A percentile compares a stretch with the other conserved stretches of the same genome.
These are phyloP conservation scores for Scomber colias DNA, from an alignment of 2,113 vertebrate species.

Conservation along the genomic window DNA sequence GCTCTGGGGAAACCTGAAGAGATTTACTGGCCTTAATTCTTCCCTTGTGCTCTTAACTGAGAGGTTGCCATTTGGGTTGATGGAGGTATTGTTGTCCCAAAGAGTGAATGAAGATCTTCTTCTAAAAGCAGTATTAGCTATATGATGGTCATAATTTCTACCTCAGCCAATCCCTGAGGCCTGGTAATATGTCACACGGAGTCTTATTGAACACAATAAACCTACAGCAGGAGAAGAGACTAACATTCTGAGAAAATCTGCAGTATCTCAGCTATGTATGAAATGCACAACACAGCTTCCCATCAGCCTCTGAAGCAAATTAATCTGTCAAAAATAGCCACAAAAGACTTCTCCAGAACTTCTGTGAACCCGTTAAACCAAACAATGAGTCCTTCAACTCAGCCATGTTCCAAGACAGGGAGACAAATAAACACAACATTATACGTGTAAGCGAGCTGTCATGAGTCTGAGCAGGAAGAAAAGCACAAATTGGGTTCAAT, in stretches of 20 bases:
- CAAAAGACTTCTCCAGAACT: background rate
- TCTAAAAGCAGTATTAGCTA: constrained; percentile 24
- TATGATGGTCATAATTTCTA: background rate
- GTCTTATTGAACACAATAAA: constrained; percentile 25
- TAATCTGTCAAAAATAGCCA: constrained; percentile 14
- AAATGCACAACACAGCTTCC: background rate
- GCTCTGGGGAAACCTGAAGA: constrained; percentile 11
- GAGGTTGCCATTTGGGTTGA: constrained; percentile 18
- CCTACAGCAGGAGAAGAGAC: background rate
- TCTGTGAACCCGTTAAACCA: constrained; percentile 17
- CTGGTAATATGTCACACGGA: constrained; percentile 11
- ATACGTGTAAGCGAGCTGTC: background rate
- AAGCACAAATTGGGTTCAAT: background rate
- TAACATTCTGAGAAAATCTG: constrained; percentile 1
- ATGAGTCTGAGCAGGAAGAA: constrained; percentile 15
- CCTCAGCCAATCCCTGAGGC: background rate
- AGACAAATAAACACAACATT: constrained; percentile 14
- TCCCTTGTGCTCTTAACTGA: constrained; percentile 24
- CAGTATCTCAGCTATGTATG: background rate
- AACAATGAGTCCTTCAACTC: constrained; percentile 2
- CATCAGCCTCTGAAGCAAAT: constrained; percentile 6
- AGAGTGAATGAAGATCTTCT: constrained; percentile 20
- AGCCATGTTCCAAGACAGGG: background rate
- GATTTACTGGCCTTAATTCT: constrained; percentile 35
- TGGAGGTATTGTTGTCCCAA: constrained; percentile 15